Percentiles rank a stretch among this genome's conserved stretches.
Conservation (phyloP, 2,888 invertebrate genomes). For the Ormyrus rosae region DNA sequence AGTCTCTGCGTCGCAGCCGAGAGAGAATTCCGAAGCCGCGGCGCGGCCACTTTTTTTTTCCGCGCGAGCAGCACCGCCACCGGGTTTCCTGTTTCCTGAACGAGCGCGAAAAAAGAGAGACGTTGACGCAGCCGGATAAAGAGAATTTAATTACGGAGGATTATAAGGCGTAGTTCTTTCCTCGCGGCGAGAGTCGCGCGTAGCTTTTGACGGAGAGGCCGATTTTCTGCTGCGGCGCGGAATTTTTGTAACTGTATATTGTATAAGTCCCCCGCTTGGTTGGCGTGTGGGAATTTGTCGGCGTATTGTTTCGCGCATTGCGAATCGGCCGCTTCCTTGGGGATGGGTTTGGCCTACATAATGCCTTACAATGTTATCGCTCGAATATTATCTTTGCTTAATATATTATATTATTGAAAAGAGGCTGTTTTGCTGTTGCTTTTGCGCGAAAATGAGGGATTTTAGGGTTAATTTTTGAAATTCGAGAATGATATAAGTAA, state of each 20-base stretch:
- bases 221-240: not conserved
- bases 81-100: slow-evolving; percentile 37
- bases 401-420: too few relatives aligned
- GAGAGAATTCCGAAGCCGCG: not conserved
- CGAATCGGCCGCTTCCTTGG: not conserved
- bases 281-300: not conserved
- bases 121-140: slow-evolving; percentile 11
- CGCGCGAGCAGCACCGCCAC: not conserved
- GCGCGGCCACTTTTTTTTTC: too few relatives aligned
- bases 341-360: not conserved
- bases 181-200: not conserved
- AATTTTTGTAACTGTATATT: slow-evolving; percentile 40
- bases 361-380: not conserved
- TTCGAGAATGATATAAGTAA: too few relatives aligned
- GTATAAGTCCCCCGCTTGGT: too few relatives aligned
- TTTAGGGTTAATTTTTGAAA: too few relatives aligned
- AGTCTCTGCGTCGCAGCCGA: not conserved
- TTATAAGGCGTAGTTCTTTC: not conserved
- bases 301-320: not conserved
- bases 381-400: too few relatives aligned
- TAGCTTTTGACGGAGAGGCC: too few relatives aligned
- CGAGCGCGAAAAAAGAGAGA: slow-evolving; percentile 5
- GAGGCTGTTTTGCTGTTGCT: too few relatives aligned
- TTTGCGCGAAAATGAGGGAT: too few relatives aligned
- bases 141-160: slow-evolving; percentile 46